phyloP scores from a whole-genome alignment of 2,797 vertebrate species.

The Darevskia nairensis region DNA sequence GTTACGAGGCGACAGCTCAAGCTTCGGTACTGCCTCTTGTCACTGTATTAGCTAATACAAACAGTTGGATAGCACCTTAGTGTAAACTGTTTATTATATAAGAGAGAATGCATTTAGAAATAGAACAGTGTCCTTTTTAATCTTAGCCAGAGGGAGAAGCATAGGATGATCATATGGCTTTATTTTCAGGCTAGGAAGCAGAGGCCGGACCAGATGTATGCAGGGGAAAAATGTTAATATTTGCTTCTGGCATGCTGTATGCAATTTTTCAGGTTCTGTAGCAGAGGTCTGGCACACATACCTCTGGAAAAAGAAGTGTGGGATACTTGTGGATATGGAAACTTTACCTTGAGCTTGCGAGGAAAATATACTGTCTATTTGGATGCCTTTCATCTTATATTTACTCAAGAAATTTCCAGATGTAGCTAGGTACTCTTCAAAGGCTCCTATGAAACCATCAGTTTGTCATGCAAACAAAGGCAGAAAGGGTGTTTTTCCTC shows the following conservation, averaged over 20 bases:
- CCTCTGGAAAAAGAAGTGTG: constrained; percentile 59
- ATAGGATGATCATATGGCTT: constrained; percentile 53
- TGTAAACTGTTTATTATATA: constrained; percentile 72
- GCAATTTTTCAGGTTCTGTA: constrained; percentile 72
- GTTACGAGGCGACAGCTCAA: constrained; percentile 47
- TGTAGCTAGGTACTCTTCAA: constrained; percentile 72
- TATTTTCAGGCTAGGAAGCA: constrained; percentile 60
- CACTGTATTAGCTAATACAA: constrained; percentile 60
- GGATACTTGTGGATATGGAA: constrained; percentile 71
- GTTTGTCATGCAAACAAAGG: constrained; percentile 26
- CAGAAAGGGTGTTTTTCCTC: background rate
- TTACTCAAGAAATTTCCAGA: constrained; percentile 75
- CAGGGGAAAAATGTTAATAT: constrained; percentile 70
- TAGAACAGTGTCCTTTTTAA: constrained; percentile 62
- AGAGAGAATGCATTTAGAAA: constrained; percentile 68
- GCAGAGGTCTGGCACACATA: constrained; percentile 68
- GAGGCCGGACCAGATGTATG: constrained; percentile 64
- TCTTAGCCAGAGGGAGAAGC: constrained; percentile 49
- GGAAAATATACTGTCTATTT: constrained; percentile 70
- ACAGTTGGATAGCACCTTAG: constrained; percentile 63
- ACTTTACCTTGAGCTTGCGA: constrained; percentile 73
- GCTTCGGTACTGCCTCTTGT: constrained; percentile 65
- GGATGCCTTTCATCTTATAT: constrained; percentile 73
- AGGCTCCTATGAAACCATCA: constrained; percentile 35
- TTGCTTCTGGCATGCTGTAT: constrained; percentile 66